Evolutionary conservation across 2,113 vertebrate genomes (phyloP).

Genomic region (Pseudonaja textilis): DNA sequence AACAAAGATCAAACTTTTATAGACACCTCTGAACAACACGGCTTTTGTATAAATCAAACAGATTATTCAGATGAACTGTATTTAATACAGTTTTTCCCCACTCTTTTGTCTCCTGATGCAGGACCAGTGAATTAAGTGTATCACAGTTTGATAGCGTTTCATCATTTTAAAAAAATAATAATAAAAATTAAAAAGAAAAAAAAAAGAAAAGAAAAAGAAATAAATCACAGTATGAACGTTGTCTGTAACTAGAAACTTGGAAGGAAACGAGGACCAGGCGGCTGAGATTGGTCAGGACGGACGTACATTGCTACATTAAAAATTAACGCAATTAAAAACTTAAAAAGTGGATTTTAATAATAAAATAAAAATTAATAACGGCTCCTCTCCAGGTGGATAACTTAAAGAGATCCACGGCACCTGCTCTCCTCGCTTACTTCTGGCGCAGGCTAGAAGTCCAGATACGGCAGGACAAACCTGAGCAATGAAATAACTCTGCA

Average conservation of each 20-base stretch:
- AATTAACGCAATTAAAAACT: slow-evolving; percentile 76
- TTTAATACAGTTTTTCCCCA: slow-evolving; percentile 80
- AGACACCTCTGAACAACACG: slow-evolving; percentile 81
- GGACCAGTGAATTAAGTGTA: slow-evolving; percentile 83
- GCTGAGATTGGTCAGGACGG: slow-evolving; percentile 71
- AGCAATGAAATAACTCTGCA: background rate
- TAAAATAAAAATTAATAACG: background rate
- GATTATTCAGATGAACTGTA: slow-evolving; percentile 83
- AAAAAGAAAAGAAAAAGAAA: background rate
- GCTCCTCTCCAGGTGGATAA: background rate
- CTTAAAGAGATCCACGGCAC: no score
- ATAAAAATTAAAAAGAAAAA: slow-evolving; percentile 41
- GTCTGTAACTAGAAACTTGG: slow-evolving; percentile 78
- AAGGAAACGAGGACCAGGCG: slow-evolving; percentile 72
- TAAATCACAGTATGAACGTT: slow-evolving; percentile 82
- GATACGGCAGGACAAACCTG: background rate
- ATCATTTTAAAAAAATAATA: slow-evolving; percentile 66
- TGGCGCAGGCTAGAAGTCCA: background rate
- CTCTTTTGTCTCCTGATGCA: slow-evolving; percentile 81
- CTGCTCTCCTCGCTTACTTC: no score
- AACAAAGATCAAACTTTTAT: slow-evolving; percentile 79
- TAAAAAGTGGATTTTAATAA: slow-evolving; percentile 33
- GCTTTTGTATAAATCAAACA: slow-evolving; percentile 80
- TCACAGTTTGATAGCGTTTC: slow-evolving; percentile 84
- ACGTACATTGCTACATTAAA: slow-evolving; percentile 68